phyloP scores from a whole-genome alignment of 2,113 vertebrate genomes.

The Penelope pileata region DNA sequence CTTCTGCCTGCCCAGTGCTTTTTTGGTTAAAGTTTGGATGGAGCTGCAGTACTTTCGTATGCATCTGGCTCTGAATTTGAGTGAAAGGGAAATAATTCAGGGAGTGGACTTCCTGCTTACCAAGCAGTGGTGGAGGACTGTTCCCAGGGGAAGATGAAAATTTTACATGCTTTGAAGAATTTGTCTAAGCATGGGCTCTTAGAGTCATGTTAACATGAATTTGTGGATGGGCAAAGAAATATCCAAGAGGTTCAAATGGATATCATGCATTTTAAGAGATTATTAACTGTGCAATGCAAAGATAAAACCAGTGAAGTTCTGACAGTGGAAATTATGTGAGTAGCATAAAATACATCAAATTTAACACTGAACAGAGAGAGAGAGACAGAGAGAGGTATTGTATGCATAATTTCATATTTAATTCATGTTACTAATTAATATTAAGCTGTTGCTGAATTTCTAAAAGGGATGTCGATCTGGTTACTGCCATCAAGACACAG shows the following conservation, averaged over 20 bases:
- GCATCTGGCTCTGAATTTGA: neutral
- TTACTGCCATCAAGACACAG: neutral
- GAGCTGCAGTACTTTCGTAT: neutral
- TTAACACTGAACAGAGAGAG: neutral
- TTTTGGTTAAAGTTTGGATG: neutral
- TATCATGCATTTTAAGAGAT: neutral
- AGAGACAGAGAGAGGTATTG: neutral
- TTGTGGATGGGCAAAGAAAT: neutral
- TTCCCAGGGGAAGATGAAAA: neutral
- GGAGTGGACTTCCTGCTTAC: neutral
- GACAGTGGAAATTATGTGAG: neutral
- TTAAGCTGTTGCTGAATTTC: neutral
- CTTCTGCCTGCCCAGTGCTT: neutral
- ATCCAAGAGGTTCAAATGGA: neutral
- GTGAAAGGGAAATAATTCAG: neutral
- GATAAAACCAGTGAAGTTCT: neutral
- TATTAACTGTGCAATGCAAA: neutral
- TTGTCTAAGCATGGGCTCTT: neutral
- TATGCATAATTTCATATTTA: slow-evolving; percentile 4
- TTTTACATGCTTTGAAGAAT: neutral
- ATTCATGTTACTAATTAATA: neutral
- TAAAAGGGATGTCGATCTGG: neutral
- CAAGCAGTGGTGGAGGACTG: neutral
- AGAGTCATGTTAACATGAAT: neutral
- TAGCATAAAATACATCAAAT: neutral